A percentile compares a stretch with the other conserved stretches of the same genome.
Conservation (phyloP, 2,797 vertebrate genomes). For the Crocodylus rhombifer region DNA sequence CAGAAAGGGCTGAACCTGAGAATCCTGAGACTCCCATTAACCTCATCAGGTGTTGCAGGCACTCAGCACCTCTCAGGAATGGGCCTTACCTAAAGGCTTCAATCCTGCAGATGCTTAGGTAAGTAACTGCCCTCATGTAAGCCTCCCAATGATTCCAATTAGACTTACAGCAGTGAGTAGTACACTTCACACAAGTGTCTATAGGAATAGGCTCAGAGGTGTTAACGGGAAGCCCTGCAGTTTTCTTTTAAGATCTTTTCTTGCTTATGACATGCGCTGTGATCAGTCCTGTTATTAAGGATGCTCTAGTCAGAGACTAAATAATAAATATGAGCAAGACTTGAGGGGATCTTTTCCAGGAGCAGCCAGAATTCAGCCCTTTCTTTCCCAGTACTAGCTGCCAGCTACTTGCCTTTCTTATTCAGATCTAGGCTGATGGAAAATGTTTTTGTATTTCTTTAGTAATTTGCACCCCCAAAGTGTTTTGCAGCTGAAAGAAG, state of each 20-base stretch:
- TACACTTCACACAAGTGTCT: neutral
- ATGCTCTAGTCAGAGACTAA: neutral
- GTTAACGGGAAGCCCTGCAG: neutral
- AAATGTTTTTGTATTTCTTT: rapidly evolving
- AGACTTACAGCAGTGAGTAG: neutral
- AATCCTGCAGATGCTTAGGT: neutral
- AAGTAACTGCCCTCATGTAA: neutral
- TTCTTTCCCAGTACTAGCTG: neutral
- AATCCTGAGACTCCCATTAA: neutral
- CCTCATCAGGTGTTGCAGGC: neutral
- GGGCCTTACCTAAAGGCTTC: neutral
- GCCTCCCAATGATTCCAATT: neutral
- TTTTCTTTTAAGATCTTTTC: neutral
- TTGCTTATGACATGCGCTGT: neutral
- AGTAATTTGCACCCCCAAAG: neutral
- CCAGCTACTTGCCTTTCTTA: neutral
- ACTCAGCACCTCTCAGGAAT: neutral
- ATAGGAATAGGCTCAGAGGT: neutral
- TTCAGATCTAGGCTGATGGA: neutral
- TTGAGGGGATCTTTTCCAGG: neutral
- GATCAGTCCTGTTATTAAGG: neutral
- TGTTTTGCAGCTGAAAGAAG: neutral
- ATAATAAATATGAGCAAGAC: neutral
- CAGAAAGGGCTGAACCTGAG: neutral
- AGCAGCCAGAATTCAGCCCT: neutral